Evolutionary conservation across 1,140 invertebrate genomes (phyloP), one percentile per base, ranked within the genome.

Genomic region (Ephestia elutella): DNA sequence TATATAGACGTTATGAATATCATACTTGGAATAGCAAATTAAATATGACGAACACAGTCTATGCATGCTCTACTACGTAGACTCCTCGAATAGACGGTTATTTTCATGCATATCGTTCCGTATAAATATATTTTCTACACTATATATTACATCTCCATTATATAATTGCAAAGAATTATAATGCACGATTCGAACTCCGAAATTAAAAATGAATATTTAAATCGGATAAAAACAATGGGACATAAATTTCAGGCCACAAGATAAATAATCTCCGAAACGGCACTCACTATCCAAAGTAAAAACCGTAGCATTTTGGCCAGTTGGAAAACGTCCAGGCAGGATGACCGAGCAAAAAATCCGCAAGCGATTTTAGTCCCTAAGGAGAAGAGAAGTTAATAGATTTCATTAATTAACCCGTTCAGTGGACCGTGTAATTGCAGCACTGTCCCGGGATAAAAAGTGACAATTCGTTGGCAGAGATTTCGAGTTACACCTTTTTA

Each of bases 341-440:
- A 78, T 83, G 76, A 81, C 71, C 62, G 63, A 66, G 73, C 78
- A 80, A 82, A 86, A 83, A 86, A 80, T 65, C 56, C 68, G 60
- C 70, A 66, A 79, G 70, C 76, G 66, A 77, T 75, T 79, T 69
- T 59, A 56, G 62, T 71, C 80, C 72, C 74, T 73, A 75, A 73
- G 75, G 81, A 79, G 73, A 64, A 65, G 70, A 58, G 73, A 76
- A 79, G 81, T 86, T 87, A 87, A 85, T 87, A 85, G 85, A 87
- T 87, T 87, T 85, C 85, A 82, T 84, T 87, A 87, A 87, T 87
- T 87, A 87, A 86, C 85, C 72, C 80, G 85, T 83, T 81, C 85
- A 84, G 59, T 85, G 85, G 78, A 80, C 82, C 85, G 80, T 60
- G 75, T 86, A 79, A 87, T 87, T 87, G 82, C 73, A 80, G 65